Evolutionary conservation across 2,113 vertebrate species (phyloP).

Genomic region (Nannospalax galili): DNA sequence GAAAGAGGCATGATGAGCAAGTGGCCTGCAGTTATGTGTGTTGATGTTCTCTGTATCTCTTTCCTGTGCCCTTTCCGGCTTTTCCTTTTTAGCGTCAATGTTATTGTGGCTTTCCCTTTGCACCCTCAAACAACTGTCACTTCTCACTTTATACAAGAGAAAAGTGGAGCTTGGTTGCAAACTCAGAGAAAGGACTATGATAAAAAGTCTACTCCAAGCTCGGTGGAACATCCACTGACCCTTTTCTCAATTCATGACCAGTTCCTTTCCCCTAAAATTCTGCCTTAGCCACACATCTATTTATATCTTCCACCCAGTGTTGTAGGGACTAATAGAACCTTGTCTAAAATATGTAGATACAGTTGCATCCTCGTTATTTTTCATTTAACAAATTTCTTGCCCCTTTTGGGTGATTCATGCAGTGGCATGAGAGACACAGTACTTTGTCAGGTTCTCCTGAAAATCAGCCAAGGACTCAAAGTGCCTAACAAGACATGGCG

Average conservation of each 20-base stretch:
- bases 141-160: not conserved
- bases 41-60: not conserved
- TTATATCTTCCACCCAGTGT: not conserved
- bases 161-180: not conserved
- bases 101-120: not conserved
- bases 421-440: not conserved
- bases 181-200: not conserved
- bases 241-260: not conserved
- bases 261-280: not conserved
- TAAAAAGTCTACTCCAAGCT: not conserved
- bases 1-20: not conserved
- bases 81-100: not conserved
- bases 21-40: not conserved
- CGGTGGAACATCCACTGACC: not conserved
- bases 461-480: not conserved
- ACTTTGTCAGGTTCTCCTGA: not conserved
- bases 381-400: not conserved
- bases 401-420: not conserved
- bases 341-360: not conserved
- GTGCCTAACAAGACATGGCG: not conserved
- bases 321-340: not conserved
- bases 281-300: not conserved
- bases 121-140: not conserved
- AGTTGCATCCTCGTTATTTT: not conserved
- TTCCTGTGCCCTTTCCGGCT: not conserved